A percentile compares a stretch with the other conserved stretches of the same genome.
Conservation (phyloP, 2,797 vertebrate species). For the Pteropus rufus region DNA sequence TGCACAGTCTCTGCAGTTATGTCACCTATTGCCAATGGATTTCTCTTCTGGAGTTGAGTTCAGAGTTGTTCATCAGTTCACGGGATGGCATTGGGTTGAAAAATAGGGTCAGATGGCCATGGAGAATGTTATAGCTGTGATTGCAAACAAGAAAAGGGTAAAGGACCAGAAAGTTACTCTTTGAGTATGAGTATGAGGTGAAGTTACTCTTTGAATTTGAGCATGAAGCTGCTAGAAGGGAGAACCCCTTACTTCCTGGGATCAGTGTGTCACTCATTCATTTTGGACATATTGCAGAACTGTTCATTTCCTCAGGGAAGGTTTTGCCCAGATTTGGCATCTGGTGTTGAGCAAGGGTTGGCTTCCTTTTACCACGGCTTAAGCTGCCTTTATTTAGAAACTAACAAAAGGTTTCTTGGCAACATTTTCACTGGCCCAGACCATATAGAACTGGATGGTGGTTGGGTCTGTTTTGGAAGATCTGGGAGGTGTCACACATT, state of each 20-base stretch:
- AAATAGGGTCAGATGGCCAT: background rate
- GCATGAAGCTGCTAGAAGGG: background rate
- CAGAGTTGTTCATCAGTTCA: background rate
- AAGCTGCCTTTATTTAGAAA: slow-evolving; percentile 33
- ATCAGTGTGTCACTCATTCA: slow-evolving; percentile 6
- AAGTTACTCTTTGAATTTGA: slow-evolving; percentile 35
- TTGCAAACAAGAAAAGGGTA: slow-evolving; percentile 34
- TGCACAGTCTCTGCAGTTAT: background rate
- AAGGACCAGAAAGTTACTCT: slow-evolving; percentile 29
- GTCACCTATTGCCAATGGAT: background rate
- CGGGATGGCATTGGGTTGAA: background rate
- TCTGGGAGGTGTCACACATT: background rate
- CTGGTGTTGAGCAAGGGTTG: slow-evolving; percentile 47
- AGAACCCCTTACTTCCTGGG: slow-evolving; percentile 31
- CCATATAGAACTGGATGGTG: background rate
- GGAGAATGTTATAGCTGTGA: slow-evolving; percentile 14
- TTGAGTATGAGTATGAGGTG: slow-evolving; percentile 9
- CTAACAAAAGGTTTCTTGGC: background rate
- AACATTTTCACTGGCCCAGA: background rate
- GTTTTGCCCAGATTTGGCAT: slow-evolving; percentile 59
- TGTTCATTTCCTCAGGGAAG: slow-evolving; percentile 37
- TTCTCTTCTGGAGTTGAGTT: slow-evolving; percentile 6
- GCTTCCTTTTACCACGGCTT: slow-evolving; percentile 12
- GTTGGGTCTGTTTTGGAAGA: background rate
- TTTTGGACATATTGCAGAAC: slow-evolving; percentile 25